Evolutionary conservation across 2,113 vertebrate genomes (phyloP), one percentile per base, ranked within the genome.

Genomic region (Bufo bufo): DNA sequence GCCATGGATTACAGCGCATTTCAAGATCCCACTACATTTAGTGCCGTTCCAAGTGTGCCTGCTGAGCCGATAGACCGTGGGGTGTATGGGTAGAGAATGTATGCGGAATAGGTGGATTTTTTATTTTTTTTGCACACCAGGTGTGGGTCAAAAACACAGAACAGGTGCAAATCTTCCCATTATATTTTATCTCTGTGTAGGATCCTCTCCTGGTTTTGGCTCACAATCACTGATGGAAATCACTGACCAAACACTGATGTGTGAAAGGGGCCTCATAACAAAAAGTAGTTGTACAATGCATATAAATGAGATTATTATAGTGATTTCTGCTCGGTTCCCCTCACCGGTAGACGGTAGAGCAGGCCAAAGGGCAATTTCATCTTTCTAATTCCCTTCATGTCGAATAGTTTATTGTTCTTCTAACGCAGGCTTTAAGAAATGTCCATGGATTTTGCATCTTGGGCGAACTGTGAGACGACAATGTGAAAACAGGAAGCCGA

Each of bases 401-500:
- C 52, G 10, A 69, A 66, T 52, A 16, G 47, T 83, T 50, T 83
- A 49, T 66, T 69, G 45, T 66, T 23, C 13, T 17, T 52, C 61
- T 4, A 19, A 20, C 4, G 19, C 20, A 66, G 63, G 59, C 13
- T 52, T 23, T n/a, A 52, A 63, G 81, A 14, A 69, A 83, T 8
- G 61, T 63, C 61, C 66, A 83, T 83, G 81, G 61, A 50, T 66
- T 82, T 82, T 50, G 43, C 80, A 82, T 65, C 80, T 82, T 65
- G 58, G 66, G 61, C 45, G 61, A 65, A 33, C 50, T 49, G 49
- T 47, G 12, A 56, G 82, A 58, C 20, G 17, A 84, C 82, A 86
- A 61, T 59, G 59, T 66, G 58, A 79, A 80, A 87, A 74, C 86
- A 87, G 86, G 86, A 81, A 87, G 77, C 77, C 12, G 45, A n/a